Evolutionary conservation across 2,113 vertebrate species (phyloP), one percentile per base, ranked within the genome.

Genomic region (Climacteris rufus): DNA sequence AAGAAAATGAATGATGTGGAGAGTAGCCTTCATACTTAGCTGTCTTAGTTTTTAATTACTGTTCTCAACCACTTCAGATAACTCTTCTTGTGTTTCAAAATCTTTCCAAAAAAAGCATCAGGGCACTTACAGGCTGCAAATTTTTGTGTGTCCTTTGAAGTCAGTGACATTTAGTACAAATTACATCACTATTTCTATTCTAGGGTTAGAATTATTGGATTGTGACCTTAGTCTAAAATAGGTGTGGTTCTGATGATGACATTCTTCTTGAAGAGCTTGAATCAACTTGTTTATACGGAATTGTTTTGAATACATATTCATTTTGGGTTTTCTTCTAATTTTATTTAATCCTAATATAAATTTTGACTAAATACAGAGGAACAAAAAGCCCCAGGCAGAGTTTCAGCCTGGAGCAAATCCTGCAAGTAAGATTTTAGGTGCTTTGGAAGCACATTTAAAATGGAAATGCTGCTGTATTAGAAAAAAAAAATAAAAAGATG

Each of bases 361-460:
- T 53, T 91, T 83, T 72, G 44, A 24, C 56, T 83, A 78, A 93
- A 52, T 52, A 74, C 8, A 70, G 27, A 28, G n/a, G 7, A 25
- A 19, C 5, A 82, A 80, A 52, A 61, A 27, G 3, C 0, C 5
- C 39, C 28, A 60, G 79, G 53, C 72, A 86, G 66, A 90, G n/a
- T 93, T 96, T 97, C 90, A 97, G 23, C 68, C 74, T 94, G 78
- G 24, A 92, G 83, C 74, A 80, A 85, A 65, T 75, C 50, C 30
- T 83, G 39, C 35, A 82, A 93, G 49, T 78, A 64, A 42, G 37
- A 69, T 75, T 92, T 87, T 57, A 86, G 24, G 13, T 88, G 52
- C 57, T 69, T 75, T 66, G 77, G 59, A 96, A 91, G 18, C 70
- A 84, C 15, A 52, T 83, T 92, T 92, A 85, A 75, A 82, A 93